These are phyloP conservation scores for Campoplex capitator DNA, from an alignment of 2,888 invertebrate species.

Conservation along the genomic window DNA sequence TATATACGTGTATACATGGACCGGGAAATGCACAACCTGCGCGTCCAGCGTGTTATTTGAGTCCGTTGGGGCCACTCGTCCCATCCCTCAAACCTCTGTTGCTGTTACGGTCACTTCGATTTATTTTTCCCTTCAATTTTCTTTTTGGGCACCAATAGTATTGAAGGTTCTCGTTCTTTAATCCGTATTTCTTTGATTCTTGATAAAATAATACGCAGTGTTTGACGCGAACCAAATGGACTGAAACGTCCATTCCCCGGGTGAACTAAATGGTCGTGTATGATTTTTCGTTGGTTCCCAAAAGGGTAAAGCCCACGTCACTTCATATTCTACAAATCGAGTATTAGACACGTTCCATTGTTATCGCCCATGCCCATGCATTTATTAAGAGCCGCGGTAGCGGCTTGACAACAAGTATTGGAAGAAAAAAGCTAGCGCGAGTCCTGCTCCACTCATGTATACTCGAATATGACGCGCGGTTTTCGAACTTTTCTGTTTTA, in stretches of 20 bases:
- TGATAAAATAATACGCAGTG: not conserved
- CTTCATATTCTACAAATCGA: not conserved
- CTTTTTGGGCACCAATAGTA: not conserved
- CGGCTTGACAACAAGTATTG: no score
- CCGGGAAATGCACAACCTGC: slow-evolving; percentile 12
- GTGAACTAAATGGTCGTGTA: not conserved
- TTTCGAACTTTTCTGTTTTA: no score
- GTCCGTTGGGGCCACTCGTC: slow-evolving; percentile 26
- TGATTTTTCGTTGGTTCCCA: not conserved
- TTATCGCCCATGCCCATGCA: not conserved
- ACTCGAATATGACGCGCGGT: no score
- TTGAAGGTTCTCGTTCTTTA: not conserved
- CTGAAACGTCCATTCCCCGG: not conserved
- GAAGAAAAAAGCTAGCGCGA: no score
- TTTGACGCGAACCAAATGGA: slow-evolving; percentile 17
- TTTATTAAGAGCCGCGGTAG: not conserved
- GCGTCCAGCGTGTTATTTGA: slow-evolving; percentile 28
- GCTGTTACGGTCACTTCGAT: not conserved
- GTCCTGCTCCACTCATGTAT: no score
- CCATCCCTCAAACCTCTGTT: not conserved
- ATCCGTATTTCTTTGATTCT: not conserved
- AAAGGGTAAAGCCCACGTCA: not conserved
- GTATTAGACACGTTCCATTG: not conserved
- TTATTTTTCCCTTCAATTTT: slow-evolving; percentile 12
- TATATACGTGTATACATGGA: not conserved